Evolutionary conservation across 2,888 invertebrate species (phyloP), one percentile per base, ranked within the genome.

Genomic region (Tiliacea citrago): DNA sequence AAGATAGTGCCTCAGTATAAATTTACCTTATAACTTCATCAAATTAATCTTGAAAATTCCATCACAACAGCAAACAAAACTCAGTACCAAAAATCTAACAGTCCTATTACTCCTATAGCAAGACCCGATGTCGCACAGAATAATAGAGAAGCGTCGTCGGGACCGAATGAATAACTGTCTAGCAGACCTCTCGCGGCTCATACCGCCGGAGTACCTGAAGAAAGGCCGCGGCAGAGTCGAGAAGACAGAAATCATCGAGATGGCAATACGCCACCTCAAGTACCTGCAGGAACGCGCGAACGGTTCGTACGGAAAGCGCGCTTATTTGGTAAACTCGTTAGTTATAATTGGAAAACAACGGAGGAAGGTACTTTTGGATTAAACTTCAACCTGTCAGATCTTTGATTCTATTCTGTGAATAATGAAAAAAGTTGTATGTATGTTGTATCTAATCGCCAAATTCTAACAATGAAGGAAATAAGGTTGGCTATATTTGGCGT

Each of bases 91-190:
- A 39, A 70, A 45, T 57, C 69, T 82, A n/a, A 82, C 62, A 60
- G 24, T 68, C 24, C 9, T 7, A 51, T 73, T 83, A 47, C 21
- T 73, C 62, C 95, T 58, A 89, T 91, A 98, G 97, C 98, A 99
- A 98, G 99, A 99, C 94, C 99, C 99, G 66, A 97, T 99, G 97
- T 99, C 99, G n/a, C 99, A 99, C 93, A 98, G 99, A 77, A 99
- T 99, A 87, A 99, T 99, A 84, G 99, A 99, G 96, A 99, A 99
- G 94, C 97, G 99, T 65, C 97, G 99, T 53, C 97, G 99, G 42
- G 99, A 99, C 95, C 97, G 99, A 73, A 99, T 99, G 99, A 99
- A 99, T 97, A 99, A 99, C 94, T 99, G 99, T 92, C 96, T 99
- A 77, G 99, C 99, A 0, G 99, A 99, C 93, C 97, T 99, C 49